Percentiles rank a stretch among this genome's conserved stretches.
These are phyloP conservation scores for Cynopterus brachyotis DNA, from an alignment of 2,113 vertebrate species.

Conservation along the genomic window DNA sequence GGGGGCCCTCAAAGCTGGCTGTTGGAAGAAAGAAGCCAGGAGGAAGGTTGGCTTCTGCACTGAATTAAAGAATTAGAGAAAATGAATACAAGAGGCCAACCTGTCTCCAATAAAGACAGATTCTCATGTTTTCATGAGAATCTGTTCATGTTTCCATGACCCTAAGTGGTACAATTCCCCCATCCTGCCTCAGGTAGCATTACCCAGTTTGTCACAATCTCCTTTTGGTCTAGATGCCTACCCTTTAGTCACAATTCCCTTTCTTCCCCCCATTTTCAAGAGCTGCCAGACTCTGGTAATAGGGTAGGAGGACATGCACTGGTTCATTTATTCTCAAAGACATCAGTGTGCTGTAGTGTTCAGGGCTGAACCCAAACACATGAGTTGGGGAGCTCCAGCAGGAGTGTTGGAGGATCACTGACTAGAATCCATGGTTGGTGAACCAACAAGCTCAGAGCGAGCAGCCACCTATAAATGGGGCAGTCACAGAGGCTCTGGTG, in stretches of 20 bases:
- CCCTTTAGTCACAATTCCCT: background rate
- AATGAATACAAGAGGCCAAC: background rate
- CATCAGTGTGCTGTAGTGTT: background rate
- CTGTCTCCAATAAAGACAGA: background rate
- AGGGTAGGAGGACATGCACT: background rate
- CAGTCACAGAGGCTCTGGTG: background rate
- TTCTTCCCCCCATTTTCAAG: background rate
- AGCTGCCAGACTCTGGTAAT: background rate
- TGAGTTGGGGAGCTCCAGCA: background rate
- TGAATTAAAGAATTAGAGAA: background rate
- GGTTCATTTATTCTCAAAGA: background rate
- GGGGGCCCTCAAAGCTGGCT: background rate
- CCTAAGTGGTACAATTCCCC: background rate
- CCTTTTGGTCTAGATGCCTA: background rate
- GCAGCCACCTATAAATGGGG: no score
- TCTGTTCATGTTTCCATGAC: background rate
- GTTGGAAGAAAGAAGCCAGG: background rate
- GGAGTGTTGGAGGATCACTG: accelerated
- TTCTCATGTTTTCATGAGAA: background rate
- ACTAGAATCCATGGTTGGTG: background rate
- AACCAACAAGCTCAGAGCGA: accelerated
- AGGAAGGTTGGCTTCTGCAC: background rate
- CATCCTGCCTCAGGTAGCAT: background rate
- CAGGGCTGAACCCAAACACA: background rate
- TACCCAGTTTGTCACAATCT: background rate